phyloP scores from a whole-genome alignment of 2,113 vertebrate genomes.

The Pristiophorus japonicus region DNA sequence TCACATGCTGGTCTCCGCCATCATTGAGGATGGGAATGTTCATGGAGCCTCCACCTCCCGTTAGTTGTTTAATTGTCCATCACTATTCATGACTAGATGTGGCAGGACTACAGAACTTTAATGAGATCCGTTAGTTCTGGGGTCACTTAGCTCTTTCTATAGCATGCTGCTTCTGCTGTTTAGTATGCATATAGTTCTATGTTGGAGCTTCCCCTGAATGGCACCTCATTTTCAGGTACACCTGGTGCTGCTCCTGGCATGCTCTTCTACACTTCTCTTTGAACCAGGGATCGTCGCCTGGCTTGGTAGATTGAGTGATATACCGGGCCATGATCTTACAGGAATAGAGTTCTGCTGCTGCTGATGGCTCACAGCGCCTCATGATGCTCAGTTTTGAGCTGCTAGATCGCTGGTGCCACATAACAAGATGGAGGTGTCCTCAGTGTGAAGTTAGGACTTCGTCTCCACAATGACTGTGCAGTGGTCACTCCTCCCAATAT shows the following conservation, averaged over 20 bases:
- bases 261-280: neutral
- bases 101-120: no score
- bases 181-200: neutral
- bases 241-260: neutral
- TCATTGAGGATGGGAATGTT: no score
- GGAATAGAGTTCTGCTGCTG: no score
- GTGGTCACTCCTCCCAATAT: neutral
- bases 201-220: neutral
- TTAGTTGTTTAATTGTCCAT: no score
- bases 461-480: neutral
- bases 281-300: neutral
- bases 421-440: neutral
- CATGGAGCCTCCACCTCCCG: no score
- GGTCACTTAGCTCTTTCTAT: neutral
- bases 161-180: neutral
- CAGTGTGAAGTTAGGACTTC: no score
- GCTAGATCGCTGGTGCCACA: neutral
- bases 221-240: neutral
- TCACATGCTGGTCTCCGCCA: no score
- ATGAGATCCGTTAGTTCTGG: no score
- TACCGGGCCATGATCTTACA: no score
- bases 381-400: neutral
- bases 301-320: no score
- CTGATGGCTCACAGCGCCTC: neutral
- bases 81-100: no score